These are phyloP conservation scores for Cydia splendana DNA, from an alignment of 1,140 invertebrate species.

Conservation along the genomic window DNA sequence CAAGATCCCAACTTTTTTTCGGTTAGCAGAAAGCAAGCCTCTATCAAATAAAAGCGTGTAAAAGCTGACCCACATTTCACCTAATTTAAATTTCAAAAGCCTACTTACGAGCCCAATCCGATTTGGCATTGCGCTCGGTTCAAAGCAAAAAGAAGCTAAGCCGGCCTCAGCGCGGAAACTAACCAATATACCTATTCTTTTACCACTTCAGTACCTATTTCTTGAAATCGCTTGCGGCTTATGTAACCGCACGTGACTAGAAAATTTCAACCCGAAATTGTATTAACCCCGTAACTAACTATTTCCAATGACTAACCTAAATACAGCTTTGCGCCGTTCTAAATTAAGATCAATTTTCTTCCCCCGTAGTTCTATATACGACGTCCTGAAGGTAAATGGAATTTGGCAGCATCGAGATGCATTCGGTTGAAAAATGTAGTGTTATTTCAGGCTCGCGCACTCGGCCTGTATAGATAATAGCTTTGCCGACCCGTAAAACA, in stretches of 20 bases:
- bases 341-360: not conserved
- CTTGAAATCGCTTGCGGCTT: constrained; percentile 59
- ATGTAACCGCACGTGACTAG: constrained; percentile 60
- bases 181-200: constrained; percentile 58
- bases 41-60: not conserved
- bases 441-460: not conserved
- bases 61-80: constrained; percentile 20
- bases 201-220: constrained; percentile 37
- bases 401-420: constrained; percentile 48
- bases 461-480: not conserved
- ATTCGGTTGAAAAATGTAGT: constrained; percentile 37
- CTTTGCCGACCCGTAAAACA: not conserved
- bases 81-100: constrained; percentile 29
- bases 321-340: not conserved
- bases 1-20: not conserved
- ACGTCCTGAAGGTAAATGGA: not conserved
- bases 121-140: constrained; percentile 41
- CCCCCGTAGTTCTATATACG: not conserved
- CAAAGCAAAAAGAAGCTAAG: constrained; percentile 62
- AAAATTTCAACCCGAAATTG: constrained; percentile 35
- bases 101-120: constrained; percentile 7
- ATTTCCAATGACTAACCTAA: constrained; percentile 46
- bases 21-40: not conserved
- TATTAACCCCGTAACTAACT: constrained; percentile 10
- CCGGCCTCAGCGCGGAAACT: constrained; percentile 61